phyloP scores from a whole-genome alignment of 1,140 invertebrate species.

The Bicyclus anynana region DNA sequence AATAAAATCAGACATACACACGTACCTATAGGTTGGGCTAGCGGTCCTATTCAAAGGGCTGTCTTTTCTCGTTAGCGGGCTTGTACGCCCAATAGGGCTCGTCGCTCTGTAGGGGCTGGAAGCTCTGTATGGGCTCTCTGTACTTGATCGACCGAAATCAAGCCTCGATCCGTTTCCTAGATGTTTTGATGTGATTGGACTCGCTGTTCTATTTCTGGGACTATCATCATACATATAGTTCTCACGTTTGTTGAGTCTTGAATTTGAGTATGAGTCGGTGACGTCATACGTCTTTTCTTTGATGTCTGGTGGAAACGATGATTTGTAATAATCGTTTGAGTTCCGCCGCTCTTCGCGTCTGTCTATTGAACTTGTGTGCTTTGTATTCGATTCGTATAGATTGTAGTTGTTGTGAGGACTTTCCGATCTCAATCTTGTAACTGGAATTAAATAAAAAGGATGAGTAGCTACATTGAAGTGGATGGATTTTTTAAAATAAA shows the following conservation, averaged over 20 bases:
- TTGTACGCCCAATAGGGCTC: conserved; percentile 63
- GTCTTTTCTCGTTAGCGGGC: conserved; percentile 62
- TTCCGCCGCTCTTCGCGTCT: conserved; percentile 60
- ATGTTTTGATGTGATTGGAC: conserved; percentile 73
- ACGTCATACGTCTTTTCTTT: conserved; percentile 69
- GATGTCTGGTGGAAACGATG: conserved; percentile 52
- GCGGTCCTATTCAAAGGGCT: conserved; percentile 68
- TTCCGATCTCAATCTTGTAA: conserved; percentile 62
- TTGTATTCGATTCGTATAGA: conserved; percentile 55
- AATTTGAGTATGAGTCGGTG: conserved; percentile 64
- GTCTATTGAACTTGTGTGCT: conserved; percentile 57
- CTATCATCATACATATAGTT: conserved; percentile 60
- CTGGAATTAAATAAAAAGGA: conserved; percentile 39
- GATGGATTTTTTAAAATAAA: too few relatives aligned
- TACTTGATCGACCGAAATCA: conserved; percentile 58
- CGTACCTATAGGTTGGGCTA: conserved; percentile 74
- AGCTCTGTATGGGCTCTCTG: conserved; percentile 66
- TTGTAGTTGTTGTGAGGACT: conserved; percentile 66
- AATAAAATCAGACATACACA: conserved; percentile 4
- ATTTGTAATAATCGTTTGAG: conserved; percentile 68
- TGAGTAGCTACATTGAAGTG: background rate
- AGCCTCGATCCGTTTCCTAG: conserved; percentile 62
- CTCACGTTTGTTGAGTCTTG: conserved; percentile 47
- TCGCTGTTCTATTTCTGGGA: conserved; percentile 65
- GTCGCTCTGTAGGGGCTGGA: conserved; percentile 61